Evolutionary conservation across 2,888 invertebrate species (phyloP), one percentile per base, ranked within the genome.

Genomic region (Itoplectis maculator): DNA sequence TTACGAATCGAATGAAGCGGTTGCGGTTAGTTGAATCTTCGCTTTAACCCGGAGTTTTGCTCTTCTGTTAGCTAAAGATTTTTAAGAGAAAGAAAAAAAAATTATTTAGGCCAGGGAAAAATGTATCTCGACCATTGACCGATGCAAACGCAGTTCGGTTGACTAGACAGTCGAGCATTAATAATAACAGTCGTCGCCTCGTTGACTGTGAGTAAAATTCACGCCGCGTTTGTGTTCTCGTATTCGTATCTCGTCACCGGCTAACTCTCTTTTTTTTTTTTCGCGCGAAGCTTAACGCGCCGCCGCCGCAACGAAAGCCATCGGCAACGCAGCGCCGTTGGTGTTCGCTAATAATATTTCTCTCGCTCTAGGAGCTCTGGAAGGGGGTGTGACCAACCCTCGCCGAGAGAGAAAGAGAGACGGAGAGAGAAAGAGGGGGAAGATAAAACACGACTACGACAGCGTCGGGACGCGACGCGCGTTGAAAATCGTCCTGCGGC

Each of bases 401-500:
- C n/a, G 70, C n/a, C 15, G 42, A 1, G 23, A 70, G 56, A 29
- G 56, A 42, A 29, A 54, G 15, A 74, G 54, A 66, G n/a, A 69
- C 8, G 35, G 47, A 61, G 8, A n/a, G 47, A 68, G 56, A 65
- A 20, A n/a, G n/a, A n/a, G 40, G 18, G 20, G 20, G 49, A 59
- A 9, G 37, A 37, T 42, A 63, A 37, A 20, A 78, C 73, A n/a
- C 73, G 79, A 69, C 63, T 35, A 56, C 56, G 66, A 61, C 56
- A 69, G 49, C 73, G 80, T 73, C 77, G 81, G 69, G 79, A 80
- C 77, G 83, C 80, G 76, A 80, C 76, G 45, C 66, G 79, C 72
- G 79, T 74, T 76, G 83, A 65, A 81, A 77, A 79, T 82, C 66
- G 82, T 72, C 76, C 72, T 72, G 82, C 72, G 40, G 69, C 11